Evolutionary conservation across 2,888 invertebrate genomes (phyloP), one percentile per base, ranked within the genome.

Genomic region (Polyommatus icarus): DNA sequence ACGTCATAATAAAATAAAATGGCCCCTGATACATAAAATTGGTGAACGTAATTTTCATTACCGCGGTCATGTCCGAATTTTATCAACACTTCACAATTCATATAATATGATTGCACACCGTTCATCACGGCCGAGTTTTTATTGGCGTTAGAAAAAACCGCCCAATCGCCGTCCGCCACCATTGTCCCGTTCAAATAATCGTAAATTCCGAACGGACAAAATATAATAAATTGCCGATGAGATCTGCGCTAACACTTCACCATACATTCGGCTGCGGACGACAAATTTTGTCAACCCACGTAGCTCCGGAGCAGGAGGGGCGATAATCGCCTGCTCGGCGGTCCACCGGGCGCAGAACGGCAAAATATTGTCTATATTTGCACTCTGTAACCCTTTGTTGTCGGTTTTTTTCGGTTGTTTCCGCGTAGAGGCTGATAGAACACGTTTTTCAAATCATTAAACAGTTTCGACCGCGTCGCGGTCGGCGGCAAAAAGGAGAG

Each of bases 361-460:
- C 83, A 84, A 85, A 85, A 84, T 85, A 85, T 87, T 87, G 92
- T 92, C 88, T 92, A 92, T 93, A 93, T 93, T 93, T 93, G 92
- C 92, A 88, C 88, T 89, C 85, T 85, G 89, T 89, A 67, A 92
- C 92, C 93, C 92, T 92, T 91, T 91, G 91, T 90, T 91, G 92
- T 89, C 89, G 89, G 90, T 91, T 93, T 94, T 86, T 93, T 93
- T 91, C 92, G 92, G 91, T 92, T 92, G 93, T 92, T 92, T 90
- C 93, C 91, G 90, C 88, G 90, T 90, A 91, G 91, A 93, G 90
- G 91, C 93, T 93, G 94, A 94, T 94, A 94, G 93, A 94, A 94
- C 94, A 94, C 94, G 94, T 94, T 94, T 93, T 94, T 93, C 94
- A 93, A 94, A 94, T 94, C 94, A 93, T 94, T 94, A 94, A 94